These are phyloP conservation scores for Notarius quadriscutis DNA, from an alignment of 2,113 vertebrate genomes.

Conservation along the genomic window DNA sequence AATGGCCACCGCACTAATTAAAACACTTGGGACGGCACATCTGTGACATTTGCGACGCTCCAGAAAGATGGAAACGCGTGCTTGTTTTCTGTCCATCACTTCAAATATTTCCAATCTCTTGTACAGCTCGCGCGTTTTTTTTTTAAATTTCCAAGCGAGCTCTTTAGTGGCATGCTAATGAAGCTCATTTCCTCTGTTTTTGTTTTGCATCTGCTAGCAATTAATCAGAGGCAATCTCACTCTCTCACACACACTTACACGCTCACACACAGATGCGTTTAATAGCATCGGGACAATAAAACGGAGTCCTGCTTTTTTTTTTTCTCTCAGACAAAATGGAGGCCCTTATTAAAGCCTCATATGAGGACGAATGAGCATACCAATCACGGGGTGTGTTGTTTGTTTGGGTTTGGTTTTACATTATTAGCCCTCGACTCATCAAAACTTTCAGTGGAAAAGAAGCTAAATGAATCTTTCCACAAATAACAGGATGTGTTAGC, in stretches of 20 bases:
- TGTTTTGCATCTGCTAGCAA: conserved; percentile 49
- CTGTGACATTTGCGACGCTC: background rate
- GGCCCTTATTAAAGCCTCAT: background rate
- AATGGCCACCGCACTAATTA: background rate
- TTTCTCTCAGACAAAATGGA: background rate
- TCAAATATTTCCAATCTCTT: conserved; percentile 41
- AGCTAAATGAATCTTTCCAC: background rate
- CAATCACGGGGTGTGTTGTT: background rate
- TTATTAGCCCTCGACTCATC: background rate
- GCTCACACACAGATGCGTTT: conserved; percentile 18
- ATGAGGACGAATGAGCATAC: background rate
- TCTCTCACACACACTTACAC: background rate
- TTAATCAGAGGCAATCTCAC: conserved; percentile 57
- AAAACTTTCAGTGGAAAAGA: background rate
- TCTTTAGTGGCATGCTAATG: conserved; percentile 57
- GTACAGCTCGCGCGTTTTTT: conserved; percentile 37
- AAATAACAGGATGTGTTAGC: conserved; percentile 3
- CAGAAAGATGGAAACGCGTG: background rate
- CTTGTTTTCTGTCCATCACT: background rate
- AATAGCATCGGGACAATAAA: conserved; percentile 7
- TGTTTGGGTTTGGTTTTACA: no score
- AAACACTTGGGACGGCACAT: background rate
- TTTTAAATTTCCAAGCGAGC: conserved; percentile 40
- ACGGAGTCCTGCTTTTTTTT: background rate
- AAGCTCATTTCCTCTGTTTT: conserved; percentile 51